phyloP scores from a whole-genome alignment of 2,888 invertebrate species.

The Leptinotarsa haldemani region DNA sequence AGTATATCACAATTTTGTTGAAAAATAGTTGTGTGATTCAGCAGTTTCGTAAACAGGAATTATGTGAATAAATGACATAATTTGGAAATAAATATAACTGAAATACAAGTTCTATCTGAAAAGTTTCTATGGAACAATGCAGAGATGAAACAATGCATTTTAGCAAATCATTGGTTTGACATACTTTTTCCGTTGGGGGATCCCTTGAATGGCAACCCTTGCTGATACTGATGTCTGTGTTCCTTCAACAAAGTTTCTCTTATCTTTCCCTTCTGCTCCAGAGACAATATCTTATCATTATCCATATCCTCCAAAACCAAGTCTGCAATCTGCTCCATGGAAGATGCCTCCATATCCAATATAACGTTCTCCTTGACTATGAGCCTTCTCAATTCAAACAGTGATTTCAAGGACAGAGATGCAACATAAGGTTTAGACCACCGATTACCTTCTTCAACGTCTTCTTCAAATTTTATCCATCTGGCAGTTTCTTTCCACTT shows the following conservation, averaged over 20 bases:
- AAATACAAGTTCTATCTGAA: too few relatives aligned
- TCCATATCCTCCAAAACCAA: slow-evolving; percentile 90
- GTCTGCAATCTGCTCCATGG: slow-evolving; percentile 88
- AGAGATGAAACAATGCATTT: too few relatives aligned
- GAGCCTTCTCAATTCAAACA: slow-evolving; percentile 94
- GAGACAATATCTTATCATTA: slow-evolving; percentile 77
- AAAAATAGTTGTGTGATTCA: too few relatives aligned
- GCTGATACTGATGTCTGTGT: slow-evolving; percentile 91
- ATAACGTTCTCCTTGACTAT: slow-evolving; percentile 92
- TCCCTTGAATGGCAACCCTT: slow-evolving; percentile 85
- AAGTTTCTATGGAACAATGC: too few relatives aligned
- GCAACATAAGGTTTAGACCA: slow-evolving; percentile 99
- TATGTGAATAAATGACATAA: too few relatives aligned
- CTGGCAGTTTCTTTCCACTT: slow-evolving; percentile 98
- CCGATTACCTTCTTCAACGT: slow-evolving; percentile 97
- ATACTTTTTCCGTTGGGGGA: slow-evolving; percentile 75
- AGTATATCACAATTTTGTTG: too few relatives aligned
- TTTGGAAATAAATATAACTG: too few relatives aligned
- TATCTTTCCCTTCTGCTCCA: slow-evolving; percentile 81
- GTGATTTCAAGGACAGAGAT: slow-evolving; percentile 93
- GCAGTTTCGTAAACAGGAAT: too few relatives aligned
- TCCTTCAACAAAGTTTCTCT: slow-evolving; percentile 87
- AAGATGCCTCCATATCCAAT: slow-evolving; percentile 92
- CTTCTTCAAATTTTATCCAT: slow-evolving; percentile 97
- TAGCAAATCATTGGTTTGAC: background rate